Conservation (phyloP, 2,888 invertebrate species). For the Stegophylla sp. region DNA sequence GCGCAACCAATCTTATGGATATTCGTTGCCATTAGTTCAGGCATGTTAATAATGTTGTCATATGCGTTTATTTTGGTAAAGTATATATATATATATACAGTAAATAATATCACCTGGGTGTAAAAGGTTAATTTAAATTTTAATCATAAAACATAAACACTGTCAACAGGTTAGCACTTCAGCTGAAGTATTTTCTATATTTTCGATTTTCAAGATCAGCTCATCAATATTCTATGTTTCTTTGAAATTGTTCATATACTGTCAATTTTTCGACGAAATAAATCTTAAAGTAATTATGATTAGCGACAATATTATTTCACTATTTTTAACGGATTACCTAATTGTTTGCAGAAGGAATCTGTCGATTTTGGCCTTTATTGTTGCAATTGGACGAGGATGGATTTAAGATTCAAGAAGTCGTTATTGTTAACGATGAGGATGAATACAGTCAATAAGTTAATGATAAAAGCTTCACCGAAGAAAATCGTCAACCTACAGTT, state of each 20-base stretch:
- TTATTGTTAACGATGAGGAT: conserved; percentile 3
- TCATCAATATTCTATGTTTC: not conserved
- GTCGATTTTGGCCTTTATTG: conserved; percentile 22
- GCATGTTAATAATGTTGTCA: not conserved
- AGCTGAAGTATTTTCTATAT: not conserved
- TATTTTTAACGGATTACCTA: not conserved
- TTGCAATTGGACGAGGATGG: conserved; percentile 19
- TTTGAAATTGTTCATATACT: not conserved
- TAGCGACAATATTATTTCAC: not conserved
- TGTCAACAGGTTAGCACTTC: not conserved
- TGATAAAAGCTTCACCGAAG: not conserved
- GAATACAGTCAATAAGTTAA: not conserved
- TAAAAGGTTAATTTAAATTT: not conserved
- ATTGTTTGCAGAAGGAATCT: conserved; percentile 5
- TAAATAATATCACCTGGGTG: no score
- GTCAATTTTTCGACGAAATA: not conserved
- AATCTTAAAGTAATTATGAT: conserved; percentile 1
- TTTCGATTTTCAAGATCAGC: not conserved
- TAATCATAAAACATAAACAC: no score
- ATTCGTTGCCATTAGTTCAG: not conserved
- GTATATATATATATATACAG: no score
- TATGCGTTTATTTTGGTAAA: conserved; percentile 15
- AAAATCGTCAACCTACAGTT: conserved; percentile 16
- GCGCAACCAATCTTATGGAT: not conserved
- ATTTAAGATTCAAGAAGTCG: conserved; percentile 16